Conservation (phyloP, 1,140 invertebrate genomes). For the Meloidogyne exigua region DNA sequence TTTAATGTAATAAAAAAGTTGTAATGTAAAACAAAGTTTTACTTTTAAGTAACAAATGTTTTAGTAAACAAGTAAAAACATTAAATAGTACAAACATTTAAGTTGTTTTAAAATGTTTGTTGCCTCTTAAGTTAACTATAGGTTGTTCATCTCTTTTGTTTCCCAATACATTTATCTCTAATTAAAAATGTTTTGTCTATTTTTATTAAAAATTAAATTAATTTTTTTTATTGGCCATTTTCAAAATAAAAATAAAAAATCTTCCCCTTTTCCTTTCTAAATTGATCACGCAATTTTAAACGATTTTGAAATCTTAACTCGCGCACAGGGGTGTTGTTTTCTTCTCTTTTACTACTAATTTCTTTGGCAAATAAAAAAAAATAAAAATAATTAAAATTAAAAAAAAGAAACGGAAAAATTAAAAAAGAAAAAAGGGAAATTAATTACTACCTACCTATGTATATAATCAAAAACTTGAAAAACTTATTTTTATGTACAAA, state of each 20-base stretch:
- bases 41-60: no score
- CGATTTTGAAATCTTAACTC: not conserved
- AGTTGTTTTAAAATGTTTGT: no score
- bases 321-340: not conserved
- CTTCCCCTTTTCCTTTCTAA: not conserved
- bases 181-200: no score
- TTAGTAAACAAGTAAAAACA: no score
- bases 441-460: no score
- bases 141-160: no score
- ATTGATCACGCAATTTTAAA: constrained; percentile 2
- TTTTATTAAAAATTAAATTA: not conserved
- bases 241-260: not conserved
- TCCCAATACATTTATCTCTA: no score
- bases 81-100: no score
- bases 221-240: not conserved
- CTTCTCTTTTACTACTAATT: not conserved
- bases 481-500: no score
- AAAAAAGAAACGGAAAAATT: not conserved
- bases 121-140: no score
- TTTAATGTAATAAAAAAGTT: not conserved
- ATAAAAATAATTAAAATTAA: not conserved
- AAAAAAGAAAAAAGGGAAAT: not conserved
- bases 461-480: not conserved
- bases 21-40: no score
- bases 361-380: not conserved